A percentile compares a stretch with the other conserved stretches of the same genome.
Evolutionary conservation across 1,140 invertebrate genomes (phyloP).

Genomic region (Drosophila sucinea): DNA sequence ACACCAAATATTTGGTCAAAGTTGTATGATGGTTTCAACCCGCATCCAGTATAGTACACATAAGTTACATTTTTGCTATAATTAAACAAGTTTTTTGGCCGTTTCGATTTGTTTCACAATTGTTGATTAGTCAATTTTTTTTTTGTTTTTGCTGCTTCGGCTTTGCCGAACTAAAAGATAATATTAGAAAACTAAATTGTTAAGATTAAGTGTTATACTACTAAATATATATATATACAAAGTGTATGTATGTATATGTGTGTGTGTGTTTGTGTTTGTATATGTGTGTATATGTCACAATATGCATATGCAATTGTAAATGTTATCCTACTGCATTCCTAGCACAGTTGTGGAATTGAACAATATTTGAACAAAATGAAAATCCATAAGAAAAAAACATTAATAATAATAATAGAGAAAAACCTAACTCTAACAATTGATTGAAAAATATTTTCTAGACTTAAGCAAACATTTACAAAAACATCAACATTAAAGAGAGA

Average conservation of each 20-base stretch:
- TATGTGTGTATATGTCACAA: conserved; percentile 14
- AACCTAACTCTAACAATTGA: conserved; percentile 31
- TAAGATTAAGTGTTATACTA: conserved; percentile 1
- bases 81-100: neutral
- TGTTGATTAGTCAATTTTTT: conserved; percentile 29
- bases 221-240: neutral
- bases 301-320: conserved; percentile 49
- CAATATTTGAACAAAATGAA: conserved; percentile 66
- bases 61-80: too few relatives aligned
- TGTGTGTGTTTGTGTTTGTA: neutral
- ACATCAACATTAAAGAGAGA: neutral
- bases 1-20: too few relatives aligned
- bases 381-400: conserved; percentile 12
- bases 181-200: neutral
- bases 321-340: conserved; percentile 74
- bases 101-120: neutral
- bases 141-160: conserved; percentile 40
- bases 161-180: conserved; percentile 52
- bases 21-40: too few relatives aligned
- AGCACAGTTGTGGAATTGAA: conserved; percentile 80
- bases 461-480: conserved; percentile 29
- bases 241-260: neutral
- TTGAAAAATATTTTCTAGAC: neutral
- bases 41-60: too few relatives aligned
- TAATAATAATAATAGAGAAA: conserved; percentile 18